A percentile compares a stretch with the other conserved stretches of the same genome.
Evolutionary conservation across 2,888 invertebrate species (phyloP).

Genomic region (Dynastes maya): DNA sequence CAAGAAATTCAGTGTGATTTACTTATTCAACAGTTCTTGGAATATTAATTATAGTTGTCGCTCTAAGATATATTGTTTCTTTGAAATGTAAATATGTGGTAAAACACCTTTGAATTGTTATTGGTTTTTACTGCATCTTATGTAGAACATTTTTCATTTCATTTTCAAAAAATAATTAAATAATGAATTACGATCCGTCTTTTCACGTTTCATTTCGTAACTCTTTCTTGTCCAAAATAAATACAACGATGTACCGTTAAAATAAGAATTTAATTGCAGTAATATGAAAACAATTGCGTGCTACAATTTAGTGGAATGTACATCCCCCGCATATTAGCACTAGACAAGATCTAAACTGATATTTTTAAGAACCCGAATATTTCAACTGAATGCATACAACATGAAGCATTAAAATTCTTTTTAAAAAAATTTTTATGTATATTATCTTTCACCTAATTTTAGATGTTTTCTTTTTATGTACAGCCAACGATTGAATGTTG

Average conservation of each 20-base stretch:
- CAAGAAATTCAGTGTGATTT: too few species aligned
- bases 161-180: too few species aligned
- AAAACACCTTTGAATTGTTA: too few species aligned
- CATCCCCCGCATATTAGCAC: neutral
- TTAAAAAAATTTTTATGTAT: conserved; percentile 19
- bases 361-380: neutral
- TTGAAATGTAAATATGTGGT: too few species aligned
- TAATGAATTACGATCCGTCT: neutral
- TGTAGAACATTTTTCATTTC: too few species aligned
- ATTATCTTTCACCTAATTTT: conserved; percentile 34
- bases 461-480: conserved; percentile 9
- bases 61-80: too few species aligned
- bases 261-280: conserved; percentile 7
- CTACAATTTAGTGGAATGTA: neutral
- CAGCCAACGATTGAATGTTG: neutral
- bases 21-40: too few species aligned
- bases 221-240: neutral
- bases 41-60: too few species aligned
- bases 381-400: conserved; percentile 14
- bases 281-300: neutral
- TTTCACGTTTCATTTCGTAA: neutral
- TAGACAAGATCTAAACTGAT: neutral
- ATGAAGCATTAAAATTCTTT: conserved; percentile 38
- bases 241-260: neutral
- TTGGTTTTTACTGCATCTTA: too few species aligned